Percentiles rank a stretch among this genome's conserved stretches.
Evolutionary conservation across 2,888 invertebrate species (phyloP).

Genomic region (Arge pagana): DNA sequence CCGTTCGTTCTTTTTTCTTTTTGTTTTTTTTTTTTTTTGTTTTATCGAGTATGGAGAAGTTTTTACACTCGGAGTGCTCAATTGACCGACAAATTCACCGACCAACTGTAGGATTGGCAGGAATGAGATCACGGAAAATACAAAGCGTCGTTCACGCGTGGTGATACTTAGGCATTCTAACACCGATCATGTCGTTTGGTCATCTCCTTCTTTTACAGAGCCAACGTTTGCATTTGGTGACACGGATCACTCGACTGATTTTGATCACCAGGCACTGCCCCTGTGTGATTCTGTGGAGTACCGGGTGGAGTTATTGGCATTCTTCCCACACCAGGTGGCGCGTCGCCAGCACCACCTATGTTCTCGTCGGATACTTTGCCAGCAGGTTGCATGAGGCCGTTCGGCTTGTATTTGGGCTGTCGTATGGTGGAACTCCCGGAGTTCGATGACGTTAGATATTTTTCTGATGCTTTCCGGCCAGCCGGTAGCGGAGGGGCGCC

Average conservation of each 20-base stretch:
- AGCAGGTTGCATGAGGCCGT: conserved; percentile 43
- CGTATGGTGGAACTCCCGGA: conserved; percentile 39
- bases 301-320: conserved; percentile 52
- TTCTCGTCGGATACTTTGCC: conserved; percentile 42
- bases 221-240: conserved; percentile 54
- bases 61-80: too few relatives aligned
- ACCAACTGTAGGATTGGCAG: too few relatives aligned
- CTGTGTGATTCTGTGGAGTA: conserved; percentile 43
- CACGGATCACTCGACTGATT: conserved; percentile 50
- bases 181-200: too few relatives aligned
- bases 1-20: neutral
- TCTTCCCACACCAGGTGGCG: conserved; percentile 39
- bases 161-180: too few relatives aligned
- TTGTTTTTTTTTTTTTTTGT: neutral
- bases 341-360: conserved; percentile 50
- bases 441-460: conserved; percentile 30
- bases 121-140: too few relatives aligned
- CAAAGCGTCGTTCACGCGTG: too few relatives aligned
- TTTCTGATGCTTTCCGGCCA: conserved; percentile 34
- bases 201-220: conserved; percentile 37
- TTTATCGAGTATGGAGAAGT: conserved; percentile 2
- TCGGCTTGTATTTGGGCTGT: conserved; percentile 48
- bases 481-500: conserved; percentile 25
- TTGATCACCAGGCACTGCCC: conserved; percentile 38
- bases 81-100: too few relatives aligned